Base-by-base conservation (phyloP, 2,113 vertebrate species). In the Crotalus helleri region DNA sequence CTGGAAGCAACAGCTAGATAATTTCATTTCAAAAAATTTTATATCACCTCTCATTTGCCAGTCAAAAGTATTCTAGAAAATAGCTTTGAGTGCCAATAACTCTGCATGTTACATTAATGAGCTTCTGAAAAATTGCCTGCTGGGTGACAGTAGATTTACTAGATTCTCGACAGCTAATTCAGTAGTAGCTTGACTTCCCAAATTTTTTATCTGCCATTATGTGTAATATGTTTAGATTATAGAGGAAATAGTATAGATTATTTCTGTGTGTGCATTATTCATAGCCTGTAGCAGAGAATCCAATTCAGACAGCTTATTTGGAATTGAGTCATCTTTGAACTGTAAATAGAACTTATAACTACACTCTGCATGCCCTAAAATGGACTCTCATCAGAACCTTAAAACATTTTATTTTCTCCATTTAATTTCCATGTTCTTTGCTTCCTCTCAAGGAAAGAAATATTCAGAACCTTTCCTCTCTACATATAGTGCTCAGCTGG, bases 281-380 rank as follows among this genome's bases (percentile, higher is more conserved):
- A 94, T 15, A 74, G 49, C 93, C 64, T 91, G 92, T 88, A 53
- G 59, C 87, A 91, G 33, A n/a, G 87, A 95, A 93, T 64, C 0
- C 49, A 94, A 95, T 87, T 90, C 54, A 51, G 91, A 81, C 33
- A 2, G 92, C 91, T 89, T 81, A 96, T 89, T 49, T 81, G 0
- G 92, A 95, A 94, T 95, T 94, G 94, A 94, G 64, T 94, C 0
- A 0, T 86, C 94, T 96, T 96, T 97, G 96, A 97, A 96, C 95
- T 97, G 96, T 95, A 96, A 97, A 96, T 96, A 96, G 7, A 90
- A 59, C 88, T 95, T 95, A 95, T 95, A 94, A 96, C 61, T 61
- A 53, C 93, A 95, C 91, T 90, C 89, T 95, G 89, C 55, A 89
- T 94, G 94, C 92, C 96, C 92, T 39, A 89, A 94, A 93, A 91